Evolutionary conservation across 1,140 invertebrate species (phyloP).

Genomic region (Proctacanthus coquilletti): DNA sequence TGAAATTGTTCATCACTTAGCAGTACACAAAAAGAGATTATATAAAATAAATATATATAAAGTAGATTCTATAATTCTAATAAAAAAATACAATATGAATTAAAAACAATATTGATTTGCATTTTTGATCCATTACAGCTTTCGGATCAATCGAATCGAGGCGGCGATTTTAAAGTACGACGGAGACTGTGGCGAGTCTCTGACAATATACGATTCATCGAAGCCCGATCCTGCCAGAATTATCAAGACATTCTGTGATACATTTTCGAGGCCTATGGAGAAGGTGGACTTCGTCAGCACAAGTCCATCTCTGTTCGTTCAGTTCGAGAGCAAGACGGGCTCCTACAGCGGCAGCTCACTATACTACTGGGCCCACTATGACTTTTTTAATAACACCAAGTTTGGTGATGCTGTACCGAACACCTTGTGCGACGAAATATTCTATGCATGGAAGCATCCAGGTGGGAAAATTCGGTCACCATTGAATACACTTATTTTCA

Average conservation of each 20-base stretch:
- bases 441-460: conserved; percentile 57
- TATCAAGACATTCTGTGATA: conserved; percentile 85
- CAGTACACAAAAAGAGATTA: too few relatives aligned
- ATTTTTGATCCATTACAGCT: conserved; percentile 36
- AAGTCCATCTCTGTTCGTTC: conserved; percentile 66
- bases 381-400: conserved; percentile 79
- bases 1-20: too few relatives aligned
- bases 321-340: conserved; percentile 81
- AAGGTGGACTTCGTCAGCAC: conserved; percentile 83
- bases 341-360: conserved; percentile 73
- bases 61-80: too few relatives aligned
- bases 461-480: conserved; percentile 60
- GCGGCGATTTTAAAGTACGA: conserved; percentile 71
- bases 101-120: too few relatives aligned
- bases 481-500: conserved; percentile 71
- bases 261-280: conserved; percentile 78
- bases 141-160: conserved; percentile 75
- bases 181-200: conserved; percentile 73
- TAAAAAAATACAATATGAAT: too few relatives aligned
- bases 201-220: conserved; percentile 72
- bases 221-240: conserved; percentile 73
- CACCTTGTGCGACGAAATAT: conserved; percentile 72
- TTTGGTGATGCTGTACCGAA: conserved; percentile 62
- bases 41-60: too few relatives aligned
- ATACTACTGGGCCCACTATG: conserved; percentile 84